Percentiles rank a stretch among this genome's conserved stretches.
phyloP scores from a whole-genome alignment of 2,888 invertebrate genomes.

The Harpagoxenus sublaevis region DNA sequence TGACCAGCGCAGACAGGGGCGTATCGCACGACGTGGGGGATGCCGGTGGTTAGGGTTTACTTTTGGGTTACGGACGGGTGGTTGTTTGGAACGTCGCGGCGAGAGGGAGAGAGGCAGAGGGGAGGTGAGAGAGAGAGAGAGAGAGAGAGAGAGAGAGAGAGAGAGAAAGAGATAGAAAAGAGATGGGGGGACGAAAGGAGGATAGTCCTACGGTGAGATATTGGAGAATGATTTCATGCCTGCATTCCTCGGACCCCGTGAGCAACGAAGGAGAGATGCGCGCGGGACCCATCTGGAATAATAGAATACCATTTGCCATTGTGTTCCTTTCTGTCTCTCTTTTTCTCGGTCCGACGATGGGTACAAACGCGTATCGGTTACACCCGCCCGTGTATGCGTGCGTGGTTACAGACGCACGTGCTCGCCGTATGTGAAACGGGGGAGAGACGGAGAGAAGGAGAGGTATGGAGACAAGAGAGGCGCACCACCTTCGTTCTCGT shows the following conservation, averaged over 20 bases:
- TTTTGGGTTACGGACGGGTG: conserved; percentile 66
- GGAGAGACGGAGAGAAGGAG: conserved; percentile 34
- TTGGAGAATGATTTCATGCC: conserved; percentile 83
- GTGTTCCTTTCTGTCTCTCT: conserved; percentile 71
- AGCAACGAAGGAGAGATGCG: conserved; percentile 68
- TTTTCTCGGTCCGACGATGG: conserved; percentile 28
- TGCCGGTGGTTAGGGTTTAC: conserved; percentile 71
- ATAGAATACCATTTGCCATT: conserved; percentile 86
- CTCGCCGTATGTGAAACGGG: conserved; percentile 43
- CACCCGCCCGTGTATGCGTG: neutral
- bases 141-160: too few species aligned
- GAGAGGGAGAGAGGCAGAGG: conserved; percentile 52
- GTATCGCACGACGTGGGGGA: conserved; percentile 65
- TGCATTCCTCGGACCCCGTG: conserved; percentile 78
- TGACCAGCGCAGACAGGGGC: conserved; percentile 70
- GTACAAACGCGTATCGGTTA: conserved; percentile 51
- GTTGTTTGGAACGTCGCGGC: conserved; percentile 59
- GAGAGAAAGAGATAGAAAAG: conserved; percentile 8
- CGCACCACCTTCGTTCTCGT: conserved; percentile 62
- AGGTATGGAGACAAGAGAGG: conserved; percentile 62
- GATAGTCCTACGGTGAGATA: conserved; percentile 78
- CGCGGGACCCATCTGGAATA: conserved; percentile 83
- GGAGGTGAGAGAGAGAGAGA: conserved; percentile 26
- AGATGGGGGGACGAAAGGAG: conserved; percentile 27
- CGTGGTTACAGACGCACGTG: conserved; percentile 36